These are phyloP conservation scores for Cephalotes varians DNA, from an alignment of 2,888 invertebrate species.

Conservation along the genomic window DNA sequence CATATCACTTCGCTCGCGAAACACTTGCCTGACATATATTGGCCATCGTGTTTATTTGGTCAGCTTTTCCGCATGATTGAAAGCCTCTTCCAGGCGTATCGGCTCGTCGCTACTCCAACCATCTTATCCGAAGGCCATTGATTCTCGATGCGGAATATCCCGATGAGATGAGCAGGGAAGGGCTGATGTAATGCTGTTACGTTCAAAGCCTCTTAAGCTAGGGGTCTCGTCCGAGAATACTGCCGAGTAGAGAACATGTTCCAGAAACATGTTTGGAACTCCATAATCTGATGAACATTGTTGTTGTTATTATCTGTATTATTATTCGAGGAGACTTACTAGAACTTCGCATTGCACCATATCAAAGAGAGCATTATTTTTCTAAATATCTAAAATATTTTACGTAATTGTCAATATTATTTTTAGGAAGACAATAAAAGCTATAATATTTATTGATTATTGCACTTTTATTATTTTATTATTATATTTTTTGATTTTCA, in stretches of 20 bases:
- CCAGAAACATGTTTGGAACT: neutral
- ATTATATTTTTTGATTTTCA: neutral
- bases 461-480: neutral
- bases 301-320: neutral
- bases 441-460: neutral
- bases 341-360: neutral
- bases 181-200: neutral
- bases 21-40: constrained; percentile 22
- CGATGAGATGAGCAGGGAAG: neutral
- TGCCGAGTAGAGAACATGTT: neutral
- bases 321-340: neutral
- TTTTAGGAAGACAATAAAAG: neutral
- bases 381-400: neutral
- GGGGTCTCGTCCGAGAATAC: neutral
- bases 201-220: constrained; percentile 12
- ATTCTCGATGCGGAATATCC: constrained; percentile 9
- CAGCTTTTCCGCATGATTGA: constrained; percentile 50
- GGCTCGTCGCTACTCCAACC: constrained; percentile 26
- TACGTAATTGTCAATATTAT: neutral
- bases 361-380: neutral
- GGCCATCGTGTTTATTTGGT: constrained; percentile 41
- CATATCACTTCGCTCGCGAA: neutral
- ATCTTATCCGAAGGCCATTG: constrained; percentile 20
- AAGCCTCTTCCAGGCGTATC: constrained; percentile 25
- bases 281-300: neutral